Conservation (phyloP, 2,113 vertebrate species). For the Podilymbus podiceps region DNA sequence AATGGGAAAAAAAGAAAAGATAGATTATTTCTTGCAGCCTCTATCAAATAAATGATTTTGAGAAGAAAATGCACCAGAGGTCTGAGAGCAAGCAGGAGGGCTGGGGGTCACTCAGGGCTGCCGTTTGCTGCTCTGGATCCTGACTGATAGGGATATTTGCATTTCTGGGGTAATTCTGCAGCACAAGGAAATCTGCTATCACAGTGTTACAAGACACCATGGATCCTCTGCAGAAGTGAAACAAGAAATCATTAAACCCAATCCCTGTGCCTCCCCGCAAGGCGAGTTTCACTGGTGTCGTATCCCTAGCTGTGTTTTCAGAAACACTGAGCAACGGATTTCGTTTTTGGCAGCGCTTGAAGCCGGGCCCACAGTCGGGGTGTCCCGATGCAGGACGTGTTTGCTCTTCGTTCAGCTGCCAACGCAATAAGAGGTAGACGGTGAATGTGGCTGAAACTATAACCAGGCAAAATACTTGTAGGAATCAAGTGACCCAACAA, state of each 20-base stretch:
- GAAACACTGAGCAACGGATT: background rate
- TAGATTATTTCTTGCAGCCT: constrained; percentile 14
- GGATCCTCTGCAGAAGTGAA: background rate
- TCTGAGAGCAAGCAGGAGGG: background rate
- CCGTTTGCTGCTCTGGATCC: background rate
- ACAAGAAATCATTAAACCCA: constrained; percentile 54
- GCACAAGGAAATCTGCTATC: constrained; percentile 23
- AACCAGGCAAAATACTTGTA: background rate
- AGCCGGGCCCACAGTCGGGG: background rate
- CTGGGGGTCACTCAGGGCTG: background rate
- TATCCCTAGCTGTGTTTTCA: background rate
- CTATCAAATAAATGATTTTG: constrained; percentile 44
- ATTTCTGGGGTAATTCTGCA: constrained; percentile 17
- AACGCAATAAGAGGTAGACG: accelerated
- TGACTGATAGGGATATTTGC: constrained; percentile 29
- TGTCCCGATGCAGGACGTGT: accelerated
- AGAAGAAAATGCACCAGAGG: constrained; percentile 22
- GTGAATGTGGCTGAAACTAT: background rate
- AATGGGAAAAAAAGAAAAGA: background rate
- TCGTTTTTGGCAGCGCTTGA: accelerated
- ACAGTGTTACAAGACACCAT: constrained; percentile 30
- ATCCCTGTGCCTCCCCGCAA: constrained; percentile 51
- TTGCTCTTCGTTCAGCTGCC: background rate
- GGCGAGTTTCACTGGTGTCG: constrained; percentile 25
- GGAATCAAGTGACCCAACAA: background rate